Percentiles rank a stretch among this genome's conserved stretches.
These are phyloP conservation scores for Hecatera dysodea DNA, from an alignment of 2,888 invertebrate species.

Conservation along the genomic window DNA sequence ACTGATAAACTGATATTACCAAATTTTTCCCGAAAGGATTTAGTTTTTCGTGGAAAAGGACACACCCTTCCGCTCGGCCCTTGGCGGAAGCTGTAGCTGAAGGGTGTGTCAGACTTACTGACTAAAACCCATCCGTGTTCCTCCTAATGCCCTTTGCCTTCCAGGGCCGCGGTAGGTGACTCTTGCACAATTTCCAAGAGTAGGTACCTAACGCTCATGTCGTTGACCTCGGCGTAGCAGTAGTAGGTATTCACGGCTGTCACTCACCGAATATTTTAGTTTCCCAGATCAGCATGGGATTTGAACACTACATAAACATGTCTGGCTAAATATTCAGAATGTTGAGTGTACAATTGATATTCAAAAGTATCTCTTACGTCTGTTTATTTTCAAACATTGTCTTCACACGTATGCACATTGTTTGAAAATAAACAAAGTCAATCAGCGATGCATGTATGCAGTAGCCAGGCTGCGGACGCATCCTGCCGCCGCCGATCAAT, in stretches of 20 bases:
- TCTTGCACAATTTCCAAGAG: too few relatives aligned
- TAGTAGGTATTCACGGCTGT: conserved; percentile 27
- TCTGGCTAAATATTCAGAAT: conserved; percentile 55
- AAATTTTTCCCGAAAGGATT: conserved; percentile 5
- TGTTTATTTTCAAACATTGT: conserved; percentile 75
- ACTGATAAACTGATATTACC: neutral
- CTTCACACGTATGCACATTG: conserved; percentile 71
- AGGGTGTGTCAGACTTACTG: too few relatives aligned
- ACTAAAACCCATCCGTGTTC: too few relatives aligned
- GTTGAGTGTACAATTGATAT: conserved; percentile 68
- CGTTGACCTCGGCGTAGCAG: conserved; percentile 28
- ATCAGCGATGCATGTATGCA: conserved; percentile 77
- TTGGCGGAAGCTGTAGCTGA: too few relatives aligned
- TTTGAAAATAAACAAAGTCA: conserved; percentile 75
- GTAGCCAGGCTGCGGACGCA: conserved; percentile 76
- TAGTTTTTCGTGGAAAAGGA: neutral
- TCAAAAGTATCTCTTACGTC: conserved; percentile 69
- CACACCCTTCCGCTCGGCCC: too few relatives aligned
- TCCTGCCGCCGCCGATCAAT: conserved; percentile 82
- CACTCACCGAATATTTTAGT: conserved; percentile 41
- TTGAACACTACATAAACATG: conserved; percentile 51
- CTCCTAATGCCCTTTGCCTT: too few relatives aligned
- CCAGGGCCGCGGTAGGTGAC: too few relatives aligned
- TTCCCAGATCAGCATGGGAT: conserved; percentile 26
- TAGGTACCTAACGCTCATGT: conserved; percentile 2